Evolutionary conservation across 2,797 vertebrate genomes (phyloP).

Genomic region (Remorina albescens): DNA sequence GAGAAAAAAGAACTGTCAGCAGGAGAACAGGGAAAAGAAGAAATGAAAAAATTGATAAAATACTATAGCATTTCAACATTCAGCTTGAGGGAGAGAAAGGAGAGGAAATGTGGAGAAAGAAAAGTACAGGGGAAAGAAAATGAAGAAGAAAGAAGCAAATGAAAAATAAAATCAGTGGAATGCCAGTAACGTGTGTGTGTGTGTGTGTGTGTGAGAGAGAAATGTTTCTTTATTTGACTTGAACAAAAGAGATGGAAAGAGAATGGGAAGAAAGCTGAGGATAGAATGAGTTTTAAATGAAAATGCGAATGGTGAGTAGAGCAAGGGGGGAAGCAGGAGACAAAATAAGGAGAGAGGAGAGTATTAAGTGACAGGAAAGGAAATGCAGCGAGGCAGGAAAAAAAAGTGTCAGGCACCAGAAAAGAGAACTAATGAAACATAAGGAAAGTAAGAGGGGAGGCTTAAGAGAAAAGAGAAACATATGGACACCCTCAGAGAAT

Average conservation of each 20-base stretch:
- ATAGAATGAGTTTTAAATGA: slow-evolving; percentile 24
- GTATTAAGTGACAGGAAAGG: neutral
- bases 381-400: neutral
- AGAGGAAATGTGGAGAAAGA: neutral
- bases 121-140: neutral
- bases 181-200: too few relatives aligned
- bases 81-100: slow-evolving; percentile 1
- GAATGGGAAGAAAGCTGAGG: neutral
- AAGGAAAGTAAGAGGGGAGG: neutral
- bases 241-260: slow-evolving; percentile 6
- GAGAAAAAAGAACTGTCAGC: neutral
- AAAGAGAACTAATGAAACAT: slow-evolving; percentile 40
- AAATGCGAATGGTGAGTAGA: slow-evolving; percentile 9
- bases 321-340: neutral
- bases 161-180: slow-evolving; percentile 3
- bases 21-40: neutral
- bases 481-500: slow-evolving; percentile 27
- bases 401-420: slow-evolving; percentile 12
- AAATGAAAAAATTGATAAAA: slow-evolving; percentile 21
- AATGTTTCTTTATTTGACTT: slow-evolving; percentile 5
- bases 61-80: slow-evolving; percentile 16
- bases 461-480: slow-evolving; percentile 10
- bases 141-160: slow-evolving; percentile 4
- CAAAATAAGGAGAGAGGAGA: neutral
- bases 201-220: too few relatives aligned